Evolutionary conservation across 2,888 invertebrate species (phyloP).

Genomic region (Lomographa bimaculata): DNA sequence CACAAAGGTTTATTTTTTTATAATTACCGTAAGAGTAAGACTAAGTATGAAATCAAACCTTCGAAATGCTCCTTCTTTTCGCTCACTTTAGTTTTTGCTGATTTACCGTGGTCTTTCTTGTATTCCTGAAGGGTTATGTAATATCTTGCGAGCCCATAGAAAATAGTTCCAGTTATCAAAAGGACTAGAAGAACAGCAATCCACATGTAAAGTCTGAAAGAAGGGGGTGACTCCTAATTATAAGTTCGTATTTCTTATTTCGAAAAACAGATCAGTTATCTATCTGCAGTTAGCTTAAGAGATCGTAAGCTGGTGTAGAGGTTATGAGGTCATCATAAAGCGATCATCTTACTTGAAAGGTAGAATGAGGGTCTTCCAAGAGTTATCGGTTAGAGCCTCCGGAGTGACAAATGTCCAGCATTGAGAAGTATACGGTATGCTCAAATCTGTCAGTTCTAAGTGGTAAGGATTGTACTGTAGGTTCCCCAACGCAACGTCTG

Average conservation of each 20-base stretch:
- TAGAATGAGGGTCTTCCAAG: slow-evolving; percentile 92
- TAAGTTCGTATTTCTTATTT: slow-evolving; percentile 12
- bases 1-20: too few species aligned
- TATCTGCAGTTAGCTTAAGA: too few species aligned
- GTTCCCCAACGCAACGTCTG: slow-evolving; percentile 90
- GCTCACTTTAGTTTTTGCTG: slow-evolving; percentile 20
- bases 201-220: slow-evolving; percentile 88
- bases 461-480: slow-evolving; percentile 89
- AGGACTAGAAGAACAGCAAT: slow-evolving; percentile 87
- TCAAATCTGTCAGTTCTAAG: slow-evolving; percentile 87
- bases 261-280: too few species aligned
- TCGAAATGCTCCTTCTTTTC: slow-evolving; percentile 20
- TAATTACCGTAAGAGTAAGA: too few species aligned
- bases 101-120: slow-evolving; percentile 38
- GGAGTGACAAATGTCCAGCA: slow-evolving; percentile 94
- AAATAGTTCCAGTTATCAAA: slow-evolving; percentile 85
- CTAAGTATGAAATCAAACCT: too few species aligned
- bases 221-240: slow-evolving; percentile 2
- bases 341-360: slow-evolving; percentile 92
- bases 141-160: slow-evolving; percentile 85
- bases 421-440: slow-evolving; percentile 90
- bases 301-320: too few species aligned
- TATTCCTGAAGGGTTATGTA: slow-evolving; percentile 72
- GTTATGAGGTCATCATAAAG: too few species aligned
- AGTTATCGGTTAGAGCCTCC: slow-evolving; percentile 90